Conservation (phyloP, 2,797 vertebrate genomes). For the Discoglossus pictus region DNA sequence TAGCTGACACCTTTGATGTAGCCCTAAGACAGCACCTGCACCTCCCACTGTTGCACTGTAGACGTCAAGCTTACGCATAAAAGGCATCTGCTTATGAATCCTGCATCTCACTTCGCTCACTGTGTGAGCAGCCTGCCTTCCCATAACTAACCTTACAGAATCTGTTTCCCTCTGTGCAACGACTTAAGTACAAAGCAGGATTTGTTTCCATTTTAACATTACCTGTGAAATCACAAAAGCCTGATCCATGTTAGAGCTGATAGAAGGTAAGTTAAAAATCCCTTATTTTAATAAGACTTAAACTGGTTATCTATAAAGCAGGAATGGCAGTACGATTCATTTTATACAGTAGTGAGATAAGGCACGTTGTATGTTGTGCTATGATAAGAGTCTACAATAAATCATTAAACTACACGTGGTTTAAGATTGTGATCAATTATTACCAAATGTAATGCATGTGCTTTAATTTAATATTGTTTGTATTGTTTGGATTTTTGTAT, state of each 20-base stretch:
- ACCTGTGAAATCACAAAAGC: conserved; percentile 59
- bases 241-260: conserved; percentile 89
- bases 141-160: conserved; percentile 76
- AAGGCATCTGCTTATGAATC: conserved; percentile 79
- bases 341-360: too few relatives aligned
- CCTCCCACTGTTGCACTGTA: conserved; percentile 77
- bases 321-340: too few relatives aligned
- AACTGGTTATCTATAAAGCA: too few relatives aligned
- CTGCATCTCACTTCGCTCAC: conserved; percentile 72
- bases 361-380: too few relatives aligned
- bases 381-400: too few relatives aligned
- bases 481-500: too few relatives aligned
- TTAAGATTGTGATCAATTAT: too few relatives aligned
- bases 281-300: conserved; percentile 25
- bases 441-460: too few relatives aligned
- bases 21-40: conserved; percentile 76
- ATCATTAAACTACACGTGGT: too few relatives aligned
- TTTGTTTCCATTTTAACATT: conserved; percentile 56
- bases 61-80: conserved; percentile 91
- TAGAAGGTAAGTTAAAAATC: conserved; percentile 87
- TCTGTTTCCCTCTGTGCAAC: conserved; percentile 58
- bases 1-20: conserved; percentile 81
- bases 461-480: too few relatives aligned
- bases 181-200: conserved; percentile 60
- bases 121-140: conserved; percentile 70